Base-by-base conservation (phyloP, 2,888 invertebrate genomes). In the Dasysyrphus albostriatus region DNA sequence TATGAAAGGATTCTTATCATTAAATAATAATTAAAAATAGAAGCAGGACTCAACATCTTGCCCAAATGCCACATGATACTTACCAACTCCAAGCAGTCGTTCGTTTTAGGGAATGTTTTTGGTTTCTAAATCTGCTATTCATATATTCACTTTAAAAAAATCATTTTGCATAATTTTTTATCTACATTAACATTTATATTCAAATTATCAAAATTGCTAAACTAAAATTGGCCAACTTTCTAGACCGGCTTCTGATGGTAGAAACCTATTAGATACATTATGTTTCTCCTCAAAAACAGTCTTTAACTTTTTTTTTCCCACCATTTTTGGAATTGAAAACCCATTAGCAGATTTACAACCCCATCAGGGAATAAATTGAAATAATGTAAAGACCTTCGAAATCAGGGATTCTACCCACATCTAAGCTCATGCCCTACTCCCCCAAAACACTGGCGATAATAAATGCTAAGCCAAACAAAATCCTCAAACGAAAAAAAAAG, bases 321-420 rank as follows among this genome's bases (percentile, higher is more conserved):
- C 24, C 29, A 32, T 61, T 69, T 78, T 83, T 54, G 14, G 29
- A 76, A 81, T 81, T 84, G 80, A 73, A 84, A 84, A 81, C 39
- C 81, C 84, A 84, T 84, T 85, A 85, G 67, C 44, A 58, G 54
- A 65, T 67, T 39, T 51, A 12, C 72, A 72, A 54, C 59, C 67
- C 59, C n/a, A 54, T 54, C 54, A 59, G 73, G 39, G 70, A 42
- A 75, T 63, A 70, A 39, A 70, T 69, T 37, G 75, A 69, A 73
- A 59, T 58, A 69, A 75, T 75, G 54, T 70, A 19, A 37, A 56
- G 39, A 58, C 54, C 54, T 34, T 75, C 37, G 29, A 39, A 47
- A n/a, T 19, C 37, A 51, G 54, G 54, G 37, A 37, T 39, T 51
- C 29, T n/a, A 6, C 61, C 24, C 69, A 32, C 32, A 44, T 51